Percentiles rank a stretch among this genome's conserved stretches.
phyloP scores from a whole-genome alignment of 2,888 invertebrate genomes.

The Dusona sp. region DNA sequence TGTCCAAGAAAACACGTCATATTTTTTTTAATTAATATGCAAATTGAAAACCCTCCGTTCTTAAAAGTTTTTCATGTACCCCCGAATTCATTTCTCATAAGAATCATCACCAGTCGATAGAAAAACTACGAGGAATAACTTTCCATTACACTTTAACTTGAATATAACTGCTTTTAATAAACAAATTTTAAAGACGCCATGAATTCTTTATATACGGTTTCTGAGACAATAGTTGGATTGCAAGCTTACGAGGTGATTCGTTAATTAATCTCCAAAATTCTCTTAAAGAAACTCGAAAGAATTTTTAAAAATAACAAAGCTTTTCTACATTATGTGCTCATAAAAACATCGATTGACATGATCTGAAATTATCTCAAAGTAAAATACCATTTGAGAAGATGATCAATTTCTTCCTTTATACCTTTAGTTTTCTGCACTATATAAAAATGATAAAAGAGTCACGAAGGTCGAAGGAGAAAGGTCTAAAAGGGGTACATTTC shows the following conservation, averaged over 20 bases:
- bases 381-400: background rate
- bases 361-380: background rate
- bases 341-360: background rate
- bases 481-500: conserved; percentile 2
- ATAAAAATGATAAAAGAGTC: conserved; percentile 71
- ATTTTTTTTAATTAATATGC: conserved; percentile 52
- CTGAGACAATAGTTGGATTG: background rate
- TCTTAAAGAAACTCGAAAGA: background rate
- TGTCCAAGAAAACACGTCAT: conserved; percentile 34
- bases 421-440: conserved; percentile 13
- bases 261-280: background rate
- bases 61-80: conserved; percentile 24
- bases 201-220: too few species aligned
- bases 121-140: conserved; percentile 7
- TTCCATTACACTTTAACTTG: background rate
- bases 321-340: background rate
- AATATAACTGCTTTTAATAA: background rate
- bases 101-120: background rate
- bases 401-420: background rate
- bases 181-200: background rate
- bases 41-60: conserved; percentile 13
- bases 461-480: conserved; percentile 68
- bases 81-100: background rate
- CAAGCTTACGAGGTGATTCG: background rate
- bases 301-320: background rate